Base-by-base conservation (phyloP, 2,888 invertebrate species). In the Rapana venosa region DNA sequence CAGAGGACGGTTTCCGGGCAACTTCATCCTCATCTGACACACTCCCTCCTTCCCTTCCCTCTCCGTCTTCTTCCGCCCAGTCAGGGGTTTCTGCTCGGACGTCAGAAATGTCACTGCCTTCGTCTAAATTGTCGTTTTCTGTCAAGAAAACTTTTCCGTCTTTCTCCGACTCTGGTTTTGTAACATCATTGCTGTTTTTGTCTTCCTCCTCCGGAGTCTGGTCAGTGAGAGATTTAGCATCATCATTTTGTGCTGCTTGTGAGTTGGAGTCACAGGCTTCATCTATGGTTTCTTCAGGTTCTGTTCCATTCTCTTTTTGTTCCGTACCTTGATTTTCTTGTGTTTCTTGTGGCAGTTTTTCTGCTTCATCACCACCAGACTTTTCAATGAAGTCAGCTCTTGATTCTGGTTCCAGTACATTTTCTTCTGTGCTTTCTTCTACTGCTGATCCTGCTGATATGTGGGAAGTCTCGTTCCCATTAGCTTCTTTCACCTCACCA, bases 81-180 rank as follows among this genome's bases (percentile, higher is more conserved):
- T 85, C 56, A 36, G 85, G 74, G 0, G 85, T 89, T 0, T 85
- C 56, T 36, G 89, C 83, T 85, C 66, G 30, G n/a, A 70, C 74
- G 32, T 85, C 85, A 30, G 89, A 61, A 74, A 84, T 84, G 22
- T 88, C 83, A 30, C 84, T 61, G 61, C 74, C 84, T 47, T 70
- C 84, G 0, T 84, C 84, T 11, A 5, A 8, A 17, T 74, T 11
- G 32, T 35, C n/a, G 36, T 85, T 89, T 89, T 89, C 89, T 81
- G 81, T 81, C 11, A 81, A 15, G 61, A 88, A 81, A 17, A 88
- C 61, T n/a, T 47, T 36, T 32, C n/a, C 74, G 4, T 86, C 32
- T 35, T 32, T 22, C 47, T 86, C 66, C 20, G 36, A 15, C n/a
- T 58, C 15, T 15, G n/a, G 1, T 35, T 26, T 26, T 66, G 0